Percentiles rank a stretch among this genome's conserved stretches.
Conservation (phyloP, 2,888 invertebrate species). For the Gryllus longicercus region DNA sequence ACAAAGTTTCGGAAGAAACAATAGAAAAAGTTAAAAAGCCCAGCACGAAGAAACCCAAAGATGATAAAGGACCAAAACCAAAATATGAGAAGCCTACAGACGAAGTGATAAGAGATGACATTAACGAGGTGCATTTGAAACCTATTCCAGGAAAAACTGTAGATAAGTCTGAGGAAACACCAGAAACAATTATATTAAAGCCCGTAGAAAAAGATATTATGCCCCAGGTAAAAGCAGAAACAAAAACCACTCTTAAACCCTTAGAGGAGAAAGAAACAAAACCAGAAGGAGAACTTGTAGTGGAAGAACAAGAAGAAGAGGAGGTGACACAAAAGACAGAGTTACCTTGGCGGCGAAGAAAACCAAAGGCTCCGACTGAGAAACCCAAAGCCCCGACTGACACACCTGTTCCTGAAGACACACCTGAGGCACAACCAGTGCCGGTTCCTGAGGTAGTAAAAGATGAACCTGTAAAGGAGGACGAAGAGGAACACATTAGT, state of each 20-base stretch:
- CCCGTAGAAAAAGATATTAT: conserved; percentile 36
- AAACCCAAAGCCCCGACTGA: conserved; percentile 34
- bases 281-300: conserved; percentile 51
- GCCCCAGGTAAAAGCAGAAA: conserved; percentile 33
- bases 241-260: conserved; percentile 35
- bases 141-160: conserved; percentile 26
- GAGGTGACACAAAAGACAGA: conserved; percentile 37
- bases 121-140: conserved; percentile 29
- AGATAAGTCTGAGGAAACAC: not conserved
- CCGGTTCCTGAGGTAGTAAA: not conserved
- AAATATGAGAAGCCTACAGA: conserved; percentile 31
- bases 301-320: conserved; percentile 42
- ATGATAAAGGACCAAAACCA: conserved; percentile 30
- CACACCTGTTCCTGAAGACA: not conserved
- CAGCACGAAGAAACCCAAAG: conserved; percentile 29
- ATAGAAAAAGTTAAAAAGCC: conserved; percentile 19
- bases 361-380: conserved; percentile 35
- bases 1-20: not conserved
- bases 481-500: no score
- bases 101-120: conserved; percentile 35
- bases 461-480: not conserved
- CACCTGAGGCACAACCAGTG: not conserved
- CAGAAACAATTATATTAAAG: conserved; percentile 36
- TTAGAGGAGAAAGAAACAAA: conserved; percentile 34
- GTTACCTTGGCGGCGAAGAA: conserved; percentile 42